A percentile compares a stretch with the other conserved stretches of the same genome.
Conservation (phyloP, 2,797 vertebrate species). For the Naso thynnoides region DNA sequence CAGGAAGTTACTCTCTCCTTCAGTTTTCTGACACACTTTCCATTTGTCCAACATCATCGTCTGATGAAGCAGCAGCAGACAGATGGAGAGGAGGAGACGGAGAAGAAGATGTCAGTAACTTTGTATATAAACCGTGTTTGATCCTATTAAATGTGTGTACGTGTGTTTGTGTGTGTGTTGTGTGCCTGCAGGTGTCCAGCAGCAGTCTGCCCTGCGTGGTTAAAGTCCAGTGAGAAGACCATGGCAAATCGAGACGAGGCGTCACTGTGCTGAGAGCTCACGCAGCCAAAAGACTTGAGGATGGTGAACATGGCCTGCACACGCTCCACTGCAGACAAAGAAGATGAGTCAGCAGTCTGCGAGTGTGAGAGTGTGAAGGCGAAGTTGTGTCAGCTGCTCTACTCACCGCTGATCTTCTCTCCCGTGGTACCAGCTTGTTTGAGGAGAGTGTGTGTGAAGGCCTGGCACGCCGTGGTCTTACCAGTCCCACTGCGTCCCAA, state of each 20-base stretch:
- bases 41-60: conserved; percentile 94
- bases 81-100: neutral
- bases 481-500: conserved; percentile 91
- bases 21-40: conserved; percentile 84
- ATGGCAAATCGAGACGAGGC: conserved; percentile 90
- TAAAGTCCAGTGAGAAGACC: conserved; percentile 93
- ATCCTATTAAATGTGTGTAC: neutral
- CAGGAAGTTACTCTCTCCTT: conserved; percentile 91
- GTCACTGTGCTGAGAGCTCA: conserved; percentile 82
- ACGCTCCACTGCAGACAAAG: conserved; percentile 86
- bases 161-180: conserved; percentile 11
- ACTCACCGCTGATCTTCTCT: conserved; percentile 77
- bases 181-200: conserved; percentile 93
- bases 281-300: conserved; percentile 90
- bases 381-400: neutral
- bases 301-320: conserved; percentile 92
- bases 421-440: conserved; percentile 85
- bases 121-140: neutral
- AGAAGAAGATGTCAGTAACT: conserved; percentile 81
- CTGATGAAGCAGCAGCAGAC: conserved; percentile 78
- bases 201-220: conserved; percentile 86
- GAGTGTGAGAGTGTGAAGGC: fast-evolving
- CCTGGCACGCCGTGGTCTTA: conserved; percentile 88
- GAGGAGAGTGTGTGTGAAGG: conserved; percentile 87
- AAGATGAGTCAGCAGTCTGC: neutral